These are phyloP conservation scores for Lysandra coridon DNA, from an alignment of 2,888 invertebrate genomes.

Conservation along the genomic window DNA sequence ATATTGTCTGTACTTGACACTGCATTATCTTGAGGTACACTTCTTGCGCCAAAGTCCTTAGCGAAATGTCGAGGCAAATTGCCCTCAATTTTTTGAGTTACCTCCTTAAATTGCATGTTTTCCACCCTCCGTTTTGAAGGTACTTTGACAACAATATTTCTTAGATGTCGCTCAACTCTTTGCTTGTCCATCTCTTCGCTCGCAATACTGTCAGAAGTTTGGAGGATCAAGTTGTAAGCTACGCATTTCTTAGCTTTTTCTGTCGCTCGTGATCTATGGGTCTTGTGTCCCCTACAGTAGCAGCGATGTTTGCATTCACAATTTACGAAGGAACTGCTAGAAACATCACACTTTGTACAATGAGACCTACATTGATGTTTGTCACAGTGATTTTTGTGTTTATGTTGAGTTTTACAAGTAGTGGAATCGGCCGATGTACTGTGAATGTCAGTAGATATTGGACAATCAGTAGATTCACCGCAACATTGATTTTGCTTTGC, in stretches of 20 bases:
- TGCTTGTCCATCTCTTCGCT: conserved; percentile 56
- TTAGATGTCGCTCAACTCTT: conserved; percentile 50
- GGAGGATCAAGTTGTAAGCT: conserved; percentile 72
- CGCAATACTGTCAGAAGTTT: conserved; percentile 67
- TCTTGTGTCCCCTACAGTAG: conserved; percentile 56
- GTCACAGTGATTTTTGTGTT: conserved; percentile 70
- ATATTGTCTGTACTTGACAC: conserved; percentile 62
- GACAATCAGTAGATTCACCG: conserved; percentile 58
- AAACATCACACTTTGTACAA: conserved; percentile 56
- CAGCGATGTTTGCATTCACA: conserved; percentile 67
- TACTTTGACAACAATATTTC: conserved; percentile 69
- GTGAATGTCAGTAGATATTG: conserved; percentile 58
- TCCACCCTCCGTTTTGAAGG: conserved; percentile 54
- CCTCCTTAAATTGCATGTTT: conserved; percentile 58
- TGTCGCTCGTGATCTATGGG: conserved; percentile 50
- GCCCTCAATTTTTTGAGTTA: conserved; percentile 55
- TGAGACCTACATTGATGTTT: conserved; percentile 61
- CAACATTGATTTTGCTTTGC: conserved; percentile 45
- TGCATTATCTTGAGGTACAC: conserved; percentile 62
- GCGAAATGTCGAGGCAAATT: conserved; percentile 46
- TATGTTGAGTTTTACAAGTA: conserved; percentile 65
- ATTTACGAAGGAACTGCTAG: conserved; percentile 63
- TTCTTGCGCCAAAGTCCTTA: conserved; percentile 51
- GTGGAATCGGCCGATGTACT: conserved; percentile 65
- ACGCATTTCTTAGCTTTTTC: conserved; percentile 67